Evolutionary conservation across 2,888 invertebrate species (phyloP).

Genomic region (Caenorhabditis parvicauda): DNA sequence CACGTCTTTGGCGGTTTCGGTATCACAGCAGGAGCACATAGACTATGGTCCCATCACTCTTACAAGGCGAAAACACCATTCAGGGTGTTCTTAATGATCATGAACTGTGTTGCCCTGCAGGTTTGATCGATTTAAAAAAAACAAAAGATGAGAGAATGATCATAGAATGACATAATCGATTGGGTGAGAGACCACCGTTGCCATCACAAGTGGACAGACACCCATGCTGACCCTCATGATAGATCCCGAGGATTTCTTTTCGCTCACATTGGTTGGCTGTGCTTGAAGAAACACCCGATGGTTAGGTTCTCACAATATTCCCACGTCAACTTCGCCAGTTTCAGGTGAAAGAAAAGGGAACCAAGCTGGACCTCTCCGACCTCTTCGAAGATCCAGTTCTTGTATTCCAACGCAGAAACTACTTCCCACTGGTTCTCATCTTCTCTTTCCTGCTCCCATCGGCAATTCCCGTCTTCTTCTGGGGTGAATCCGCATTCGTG

Average conservation of each 20-base stretch:
- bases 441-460: conserved; percentile 81
- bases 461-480: conserved; percentile 76
- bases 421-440: conserved; percentile 75
- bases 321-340: too few relatives aligned
- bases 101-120: conserved; percentile 83
- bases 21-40: conserved; percentile 88
- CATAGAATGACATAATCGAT: conserved; percentile 79
- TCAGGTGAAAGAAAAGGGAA: conserved; percentile 72
- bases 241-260: conserved; percentile 91
- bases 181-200: conserved; percentile 82
- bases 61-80: conserved; percentile 87
- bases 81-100: conserved; percentile 75
- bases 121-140: conserved; percentile 69
- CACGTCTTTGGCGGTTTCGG: conserved; percentile 74
- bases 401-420: conserved; percentile 77
- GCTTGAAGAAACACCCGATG: conserved; percentile 75
- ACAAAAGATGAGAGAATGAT: background rate
- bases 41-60: conserved; percentile 83
- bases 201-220: conserved; percentile 89
- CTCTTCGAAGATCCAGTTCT: conserved; percentile 78
- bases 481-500: conserved; percentile 78
- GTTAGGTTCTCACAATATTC: background rate
- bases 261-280: conserved; percentile 89
- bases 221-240: conserved; percentile 89
- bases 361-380: conserved; percentile 77